phyloP scores from a whole-genome alignment of 2,888 invertebrate species.

The Ochlodes sylvanus region DNA sequence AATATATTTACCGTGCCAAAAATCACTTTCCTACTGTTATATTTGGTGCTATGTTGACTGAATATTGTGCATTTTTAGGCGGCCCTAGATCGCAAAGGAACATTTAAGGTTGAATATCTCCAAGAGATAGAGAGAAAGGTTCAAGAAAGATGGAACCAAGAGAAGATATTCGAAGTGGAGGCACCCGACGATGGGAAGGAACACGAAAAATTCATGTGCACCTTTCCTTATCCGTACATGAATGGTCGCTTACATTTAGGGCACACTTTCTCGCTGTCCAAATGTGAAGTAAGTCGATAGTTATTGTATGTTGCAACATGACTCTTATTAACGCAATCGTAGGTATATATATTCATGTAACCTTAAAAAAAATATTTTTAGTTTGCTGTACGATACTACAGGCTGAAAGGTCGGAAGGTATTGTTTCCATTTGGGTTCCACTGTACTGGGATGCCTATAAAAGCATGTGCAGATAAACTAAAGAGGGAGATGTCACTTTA shows the following conservation, averaged over 20 bases:
- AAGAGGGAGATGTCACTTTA: constrained; percentile 96
- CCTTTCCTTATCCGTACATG: constrained; percentile 99
- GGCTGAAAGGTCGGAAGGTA: constrained; percentile 95
- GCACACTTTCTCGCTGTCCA: constrained; percentile 98
- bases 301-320: too few relatives aligned
- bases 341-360: not conserved
- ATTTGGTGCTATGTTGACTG: too few relatives aligned
- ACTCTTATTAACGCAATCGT: not conserved
- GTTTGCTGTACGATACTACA: constrained; percentile 96
- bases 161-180: constrained; percentile 93
- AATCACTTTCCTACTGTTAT: too few relatives aligned
- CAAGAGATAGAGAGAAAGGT: constrained; percentile 94
- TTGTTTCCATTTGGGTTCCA: constrained; percentile 99
- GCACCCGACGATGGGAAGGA: constrained; percentile 87
- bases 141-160: constrained; percentile 93
- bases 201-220: constrained; percentile 94
- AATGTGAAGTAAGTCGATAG: constrained; percentile 91
- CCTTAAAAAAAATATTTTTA: constrained; percentile 56
- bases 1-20: too few relatives aligned
- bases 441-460: constrained; percentile 99
- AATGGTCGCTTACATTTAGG: constrained; percentile 99
- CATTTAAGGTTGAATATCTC: constrained; percentile 97
- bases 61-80: constrained; percentile 58
- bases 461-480: constrained; percentile 99
- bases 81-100: constrained; percentile 90